Evolutionary conservation across 2,797 vertebrate genomes (phyloP), one percentile per base, ranked within the genome.

Genomic region (Peromyscus nudipes): DNA sequence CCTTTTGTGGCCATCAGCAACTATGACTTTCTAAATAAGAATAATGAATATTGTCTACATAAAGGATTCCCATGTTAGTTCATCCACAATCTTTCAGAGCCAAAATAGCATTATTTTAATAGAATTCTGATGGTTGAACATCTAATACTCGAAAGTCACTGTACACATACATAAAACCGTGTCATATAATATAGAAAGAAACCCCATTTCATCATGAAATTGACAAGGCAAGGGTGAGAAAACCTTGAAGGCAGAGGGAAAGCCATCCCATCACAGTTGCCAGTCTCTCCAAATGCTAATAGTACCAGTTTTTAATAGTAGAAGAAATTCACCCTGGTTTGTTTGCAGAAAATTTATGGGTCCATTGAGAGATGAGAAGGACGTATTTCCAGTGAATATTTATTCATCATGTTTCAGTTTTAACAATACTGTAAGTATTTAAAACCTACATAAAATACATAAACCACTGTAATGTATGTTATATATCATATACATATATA

Each of bases 11-110:
- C 60, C 91, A 96, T 97, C 55, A 91, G 75, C 79, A 96, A 97
- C 95, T 84, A 89, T 5, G 76, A 86, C 55, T 96, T 96, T 97
- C 94, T 96, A 97, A 98, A 95, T 95, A 97, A 97, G 95, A 98
- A 92, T 98, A 97, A 97, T 93, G 95, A 96, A 83, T 88, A 97
- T 73, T 94, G 91, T 96, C 94, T 96, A 86, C 21, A 73, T 92
- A 95, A 97, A 94, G 57, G 89, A 95, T 91, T 46, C 87, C 79
- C 81, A 17, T 91, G 94, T 93, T 95, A 89, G 93, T 93, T 97
- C 88, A 96, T 75, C 92, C n/a, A 89, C 52, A 64, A 90, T 85
- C 40, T 95, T 96, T 91, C 79, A 88, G 64, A 95, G n/a, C 52
- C 40, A 94, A 64, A 94, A 91, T 89, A 80, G 73, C 25, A 91